Percentiles rank a stretch among this genome's conserved stretches.
Conservation (phyloP, 2,113 vertebrate genomes). For the Ia io region DNA sequence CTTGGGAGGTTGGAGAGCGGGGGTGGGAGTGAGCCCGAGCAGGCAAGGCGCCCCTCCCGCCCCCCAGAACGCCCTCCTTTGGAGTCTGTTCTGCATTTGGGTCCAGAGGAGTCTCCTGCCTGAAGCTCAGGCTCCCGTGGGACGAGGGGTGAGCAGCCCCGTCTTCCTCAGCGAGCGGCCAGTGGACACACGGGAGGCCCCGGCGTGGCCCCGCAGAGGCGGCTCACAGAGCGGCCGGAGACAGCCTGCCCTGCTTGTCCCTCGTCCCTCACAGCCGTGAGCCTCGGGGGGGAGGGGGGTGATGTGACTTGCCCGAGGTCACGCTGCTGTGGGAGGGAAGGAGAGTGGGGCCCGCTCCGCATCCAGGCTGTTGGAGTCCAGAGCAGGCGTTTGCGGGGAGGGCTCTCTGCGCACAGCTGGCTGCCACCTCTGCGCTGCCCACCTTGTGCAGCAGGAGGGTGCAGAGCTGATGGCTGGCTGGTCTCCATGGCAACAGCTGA, state of each 20-base stretch:
- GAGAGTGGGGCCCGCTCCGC: accelerated
- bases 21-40: not conserved
- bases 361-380: not conserved
- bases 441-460: slow-evolving; percentile 26
- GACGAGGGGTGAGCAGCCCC: accelerated
- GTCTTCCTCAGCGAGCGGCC: not conserved
- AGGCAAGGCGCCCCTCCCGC: not conserved
- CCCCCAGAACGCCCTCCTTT: not conserved
- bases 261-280: not conserved
- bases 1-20: not conserved
- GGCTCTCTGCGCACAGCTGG: not conserved
- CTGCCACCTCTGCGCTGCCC: not conserved
- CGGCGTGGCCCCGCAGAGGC: not conserved
- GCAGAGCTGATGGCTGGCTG: not conserved
- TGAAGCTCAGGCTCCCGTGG: accelerated
- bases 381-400: accelerated
- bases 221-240: accelerated
- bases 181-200: too few relatives aligned
- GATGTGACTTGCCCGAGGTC: not conserved
- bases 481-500: slow-evolving; percentile 69
- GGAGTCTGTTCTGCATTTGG: accelerated
- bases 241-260: accelerated
- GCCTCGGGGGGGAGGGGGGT: not conserved
- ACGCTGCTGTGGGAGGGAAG: not conserved
- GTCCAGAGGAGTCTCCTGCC: not conserved